Evolutionary conservation across 2,888 invertebrate genomes (phyloP), one percentile per base, ranked within the genome.

Genomic region (Alsophila aescularia): DNA sequence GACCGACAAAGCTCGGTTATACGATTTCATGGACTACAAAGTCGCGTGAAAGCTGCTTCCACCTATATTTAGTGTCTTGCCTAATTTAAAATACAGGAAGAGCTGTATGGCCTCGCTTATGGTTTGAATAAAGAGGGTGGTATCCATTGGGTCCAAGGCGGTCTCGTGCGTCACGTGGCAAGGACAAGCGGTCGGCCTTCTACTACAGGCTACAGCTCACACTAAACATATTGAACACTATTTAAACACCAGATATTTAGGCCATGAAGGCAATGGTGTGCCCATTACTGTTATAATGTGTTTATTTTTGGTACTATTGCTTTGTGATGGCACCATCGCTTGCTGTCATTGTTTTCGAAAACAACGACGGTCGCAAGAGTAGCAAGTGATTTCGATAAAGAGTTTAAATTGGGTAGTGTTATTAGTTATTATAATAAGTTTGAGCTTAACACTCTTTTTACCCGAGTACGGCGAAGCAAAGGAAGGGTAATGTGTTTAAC

Each of bases 111-210:
- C 64, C 49, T 57, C 52, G 49, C 36, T 57, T 49, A 52, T 57
- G 52, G 52, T 57, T 57, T 72, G 71, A 62, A 69, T 64, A 69
- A 62, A 65, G 64, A 62, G 58, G 67, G 52, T 57, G 50, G 51
- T 36, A 62, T 60, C 70, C 73, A 75, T 75, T 76, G 69, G 57
- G 64, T 57, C 65, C 83, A 85, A 83, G 84, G 85, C 73, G 61
- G 75, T 52, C 39, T 53, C 52, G 76, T 85, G 85, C 87, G 87
- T 87, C 87, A 86, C 73, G 12, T 49, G 52, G 56, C 75, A 79
- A 83, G 85, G 86, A 77, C 81, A 70, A n/a, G 31, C 21, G 29
- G 10, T n/a, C 49, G 73, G 70, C 78, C 78, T 70, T 67, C 57
- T 52, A 45, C 31, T 27, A 31, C 21, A 31, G n/a, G 24, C 24